Evolutionary conservation across 2,888 invertebrate species (phyloP).

Genomic region (Oscheius sp.): DNA sequence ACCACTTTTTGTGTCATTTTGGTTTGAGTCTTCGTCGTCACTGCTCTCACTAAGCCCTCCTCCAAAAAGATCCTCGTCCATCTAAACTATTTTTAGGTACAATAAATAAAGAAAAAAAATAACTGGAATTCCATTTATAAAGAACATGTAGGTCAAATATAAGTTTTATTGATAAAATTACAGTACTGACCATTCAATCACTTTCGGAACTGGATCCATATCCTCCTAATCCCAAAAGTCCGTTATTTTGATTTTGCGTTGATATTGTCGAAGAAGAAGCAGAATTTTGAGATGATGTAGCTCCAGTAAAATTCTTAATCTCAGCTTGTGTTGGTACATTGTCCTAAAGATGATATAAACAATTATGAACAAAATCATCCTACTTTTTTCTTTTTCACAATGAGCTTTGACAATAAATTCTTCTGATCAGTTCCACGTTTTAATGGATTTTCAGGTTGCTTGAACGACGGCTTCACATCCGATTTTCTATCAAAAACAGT

Average conservation of each 20-base stretch:
- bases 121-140: background rate
- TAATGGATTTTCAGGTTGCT: background rate
- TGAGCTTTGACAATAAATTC: slow-evolving; percentile 49
- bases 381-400: slow-evolving; percentile 56
- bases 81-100: slow-evolving; percentile 7
- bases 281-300: background rate
- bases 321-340: background rate
- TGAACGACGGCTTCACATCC: slow-evolving; percentile 22
- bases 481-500: slow-evolving; percentile 20
- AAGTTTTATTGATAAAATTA: background rate
- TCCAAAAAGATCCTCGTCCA: slow-evolving; percentile 38
- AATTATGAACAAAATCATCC: background rate
- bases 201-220: slow-evolving; percentile 43
- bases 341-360: slow-evolving; percentile 12
- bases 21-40: slow-evolving; percentile 31
- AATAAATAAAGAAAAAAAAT: background rate
- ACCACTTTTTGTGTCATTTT: background rate
- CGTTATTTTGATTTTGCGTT: slow-evolving; percentile 14
- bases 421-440: slow-evolving; percentile 49
- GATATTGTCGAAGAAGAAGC: background rate
- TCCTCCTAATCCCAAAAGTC: slow-evolving; percentile 42
- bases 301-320: background rate
- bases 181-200: slow-evolving; percentile 15
- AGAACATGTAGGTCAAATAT: background rate
- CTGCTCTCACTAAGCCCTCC: slow-evolving; percentile 53